Conservation (phyloP, 2,888 invertebrate species). For the Lithosia quadra region DNA sequence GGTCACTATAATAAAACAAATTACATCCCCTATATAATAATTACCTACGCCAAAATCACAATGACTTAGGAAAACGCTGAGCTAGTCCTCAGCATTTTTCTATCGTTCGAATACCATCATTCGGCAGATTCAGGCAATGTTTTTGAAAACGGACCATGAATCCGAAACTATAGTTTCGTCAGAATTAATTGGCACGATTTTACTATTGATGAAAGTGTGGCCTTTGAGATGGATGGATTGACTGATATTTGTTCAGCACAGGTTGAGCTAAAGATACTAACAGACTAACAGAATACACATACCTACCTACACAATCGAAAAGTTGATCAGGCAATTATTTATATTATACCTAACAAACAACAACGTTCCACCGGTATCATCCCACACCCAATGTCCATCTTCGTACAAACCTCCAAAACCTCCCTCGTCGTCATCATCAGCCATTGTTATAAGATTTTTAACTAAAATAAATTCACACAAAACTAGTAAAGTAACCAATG, state of each 20-base stretch:
- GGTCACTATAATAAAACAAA: slow-evolving; percentile 60
- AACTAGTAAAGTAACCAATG: background rate
- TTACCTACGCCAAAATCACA: background rate
- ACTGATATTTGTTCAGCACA: background rate
- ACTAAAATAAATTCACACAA: slow-evolving; percentile 10
- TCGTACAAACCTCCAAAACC: slow-evolving; percentile 75
- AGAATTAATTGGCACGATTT: background rate
- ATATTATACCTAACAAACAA: slow-evolving; percentile 72
- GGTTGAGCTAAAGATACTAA: background rate
- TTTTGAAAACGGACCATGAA: background rate
- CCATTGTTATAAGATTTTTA: slow-evolving; percentile 52
- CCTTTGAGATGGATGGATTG: background rate
- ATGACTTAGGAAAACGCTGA: background rate
- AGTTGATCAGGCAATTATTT: background rate
- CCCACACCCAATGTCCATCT: slow-evolving; percentile 85
- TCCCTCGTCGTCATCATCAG: slow-evolving; percentile 77
- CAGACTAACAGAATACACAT: background rate
- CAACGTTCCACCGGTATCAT: slow-evolving; percentile 64
- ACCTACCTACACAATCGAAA: background rate
- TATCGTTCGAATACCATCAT: too few species aligned
- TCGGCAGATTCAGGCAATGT: background rate
- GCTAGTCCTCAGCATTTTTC: too few species aligned
- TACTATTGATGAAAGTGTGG: background rate
- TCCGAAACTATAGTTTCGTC: background rate
- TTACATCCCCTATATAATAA: too few species aligned